phyloP scores from a whole-genome alignment of 2,797 vertebrate genomes.

The Galago senegalensis region DNA sequence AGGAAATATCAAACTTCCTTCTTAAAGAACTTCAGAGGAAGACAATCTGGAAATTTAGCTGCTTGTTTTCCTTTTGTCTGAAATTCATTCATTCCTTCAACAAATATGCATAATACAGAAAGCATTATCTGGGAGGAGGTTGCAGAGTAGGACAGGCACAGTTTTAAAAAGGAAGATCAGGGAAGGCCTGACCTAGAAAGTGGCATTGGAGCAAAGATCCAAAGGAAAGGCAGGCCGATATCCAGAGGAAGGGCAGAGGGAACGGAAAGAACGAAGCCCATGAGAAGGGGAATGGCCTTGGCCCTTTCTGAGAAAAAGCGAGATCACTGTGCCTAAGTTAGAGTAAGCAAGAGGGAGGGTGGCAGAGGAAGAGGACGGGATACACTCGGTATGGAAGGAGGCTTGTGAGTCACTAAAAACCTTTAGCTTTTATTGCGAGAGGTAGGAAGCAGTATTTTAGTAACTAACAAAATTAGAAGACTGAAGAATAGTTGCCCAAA shows the following conservation, averaged over 20 bases:
- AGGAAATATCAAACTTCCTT: background rate
- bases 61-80: background rate
- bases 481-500: background rate
- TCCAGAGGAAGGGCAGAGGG: background rate
- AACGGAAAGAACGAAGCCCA: background rate
- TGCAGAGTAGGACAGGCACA: background rate
- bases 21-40: background rate
- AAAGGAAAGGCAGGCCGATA: background rate
- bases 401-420: background rate
- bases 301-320: background rate
- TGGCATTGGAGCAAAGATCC: background rate
- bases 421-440: background rate
- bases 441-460: background rate
- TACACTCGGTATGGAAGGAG: rapidly evolving
- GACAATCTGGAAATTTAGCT: background rate
- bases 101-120: background rate
- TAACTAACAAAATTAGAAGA: background rate
- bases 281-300: background rate
- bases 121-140: background rate
- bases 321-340: rapidly evolving
- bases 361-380: too few species aligned
- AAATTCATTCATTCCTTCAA: background rate
- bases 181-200: background rate
- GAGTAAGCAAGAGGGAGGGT: background rate
- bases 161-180: background rate